Evolutionary conservation across 2,797 vertebrate species (phyloP).

Genomic region (Smutsia temminckii): DNA sequence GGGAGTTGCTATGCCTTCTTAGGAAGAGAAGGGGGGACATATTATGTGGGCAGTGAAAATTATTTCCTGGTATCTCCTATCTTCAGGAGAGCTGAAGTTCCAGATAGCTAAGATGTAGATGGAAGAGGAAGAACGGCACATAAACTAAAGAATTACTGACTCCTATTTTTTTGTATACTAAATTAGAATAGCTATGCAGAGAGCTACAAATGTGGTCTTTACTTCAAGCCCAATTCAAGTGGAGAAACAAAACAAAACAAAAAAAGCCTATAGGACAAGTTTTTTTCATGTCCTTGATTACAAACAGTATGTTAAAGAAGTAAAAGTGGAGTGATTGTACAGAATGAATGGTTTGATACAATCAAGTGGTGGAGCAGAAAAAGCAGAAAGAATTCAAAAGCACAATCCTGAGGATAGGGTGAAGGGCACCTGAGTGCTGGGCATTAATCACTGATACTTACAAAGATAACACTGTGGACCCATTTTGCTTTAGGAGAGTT

Average conservation of each 20-base stretch:
- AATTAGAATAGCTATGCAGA: background rate
- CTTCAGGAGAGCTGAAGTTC: background rate
- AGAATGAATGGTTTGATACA: background rate
- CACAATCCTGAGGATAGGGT: background rate
- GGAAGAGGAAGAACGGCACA: background rate
- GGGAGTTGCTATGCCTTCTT: background rate
- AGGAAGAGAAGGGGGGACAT: background rate
- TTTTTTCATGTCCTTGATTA: background rate
- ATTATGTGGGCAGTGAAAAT: background rate
- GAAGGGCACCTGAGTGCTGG: too few species aligned
- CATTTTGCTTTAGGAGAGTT: background rate
- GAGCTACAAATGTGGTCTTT: background rate
- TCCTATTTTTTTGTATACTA: background rate
- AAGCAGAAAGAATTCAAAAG: background rate
- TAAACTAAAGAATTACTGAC: background rate
- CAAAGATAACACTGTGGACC: background rate
- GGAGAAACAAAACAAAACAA: background rate
- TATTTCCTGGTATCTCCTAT: background rate
- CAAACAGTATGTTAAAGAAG: background rate
- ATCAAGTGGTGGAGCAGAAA: background rate
- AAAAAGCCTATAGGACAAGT: background rate
- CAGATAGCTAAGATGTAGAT: background rate
- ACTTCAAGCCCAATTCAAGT: background rate
- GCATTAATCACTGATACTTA: fast-evolving
- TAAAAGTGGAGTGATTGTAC: background rate